phyloP scores from a whole-genome alignment of 2,888 invertebrate genomes.

The Pammene fasciana region DNA sequence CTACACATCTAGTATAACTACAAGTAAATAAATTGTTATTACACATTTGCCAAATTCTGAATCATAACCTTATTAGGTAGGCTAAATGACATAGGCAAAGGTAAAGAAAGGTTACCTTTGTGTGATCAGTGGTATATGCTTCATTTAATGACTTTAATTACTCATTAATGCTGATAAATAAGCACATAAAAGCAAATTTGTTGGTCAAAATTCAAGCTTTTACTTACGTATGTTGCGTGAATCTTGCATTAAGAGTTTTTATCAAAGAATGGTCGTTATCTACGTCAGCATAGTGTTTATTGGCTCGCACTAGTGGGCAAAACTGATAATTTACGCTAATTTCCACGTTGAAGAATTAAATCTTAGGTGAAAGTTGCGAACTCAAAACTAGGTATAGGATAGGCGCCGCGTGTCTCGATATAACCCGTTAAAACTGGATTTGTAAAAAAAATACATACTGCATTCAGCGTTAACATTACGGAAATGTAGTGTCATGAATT shows the following conservation, averaged over 20 bases:
- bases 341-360: constrained; percentile 40
- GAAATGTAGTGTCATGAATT: constrained; percentile 30
- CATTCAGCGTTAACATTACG: constrained; percentile 46
- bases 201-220: constrained; percentile 13
- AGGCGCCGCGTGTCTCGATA: constrained; percentile 79
- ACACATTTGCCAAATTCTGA: constrained; percentile 3
- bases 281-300: constrained; percentile 31
- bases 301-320: constrained; percentile 22
- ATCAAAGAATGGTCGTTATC: constrained; percentile 26
- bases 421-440: constrained; percentile 83
- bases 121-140: background rate
- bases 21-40: background rate
- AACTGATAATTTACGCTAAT: constrained; percentile 23
- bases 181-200: background rate
- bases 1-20: background rate
- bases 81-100: constrained; percentile 21
- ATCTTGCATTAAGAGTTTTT: constrained; percentile 36
- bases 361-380: constrained; percentile 59
- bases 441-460: constrained; percentile 60
- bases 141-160: background rate
- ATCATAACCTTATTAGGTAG: constrained; percentile 33
- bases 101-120: constrained; percentile 23
- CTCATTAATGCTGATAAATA: constrained; percentile 1
- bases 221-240: constrained; percentile 33
- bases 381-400: constrained; percentile 58